phyloP scores from a whole-genome alignment of 1,140 invertebrate genomes.

The Eupeodes corollae region DNA sequence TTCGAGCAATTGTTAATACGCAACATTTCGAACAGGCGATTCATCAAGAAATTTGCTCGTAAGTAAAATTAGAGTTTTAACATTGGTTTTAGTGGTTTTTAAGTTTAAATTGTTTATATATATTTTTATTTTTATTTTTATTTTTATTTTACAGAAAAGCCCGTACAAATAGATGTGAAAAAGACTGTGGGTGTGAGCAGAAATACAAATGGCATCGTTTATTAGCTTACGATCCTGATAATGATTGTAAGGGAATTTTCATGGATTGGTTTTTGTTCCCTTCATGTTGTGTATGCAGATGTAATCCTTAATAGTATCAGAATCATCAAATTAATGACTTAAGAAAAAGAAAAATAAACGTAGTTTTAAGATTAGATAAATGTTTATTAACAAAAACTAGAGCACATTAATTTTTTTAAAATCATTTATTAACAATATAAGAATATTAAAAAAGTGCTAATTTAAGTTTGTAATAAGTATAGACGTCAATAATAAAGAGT shows the following conservation, averaged over 20 bases:
- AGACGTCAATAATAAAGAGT: too few species aligned
- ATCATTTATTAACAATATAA: too few species aligned
- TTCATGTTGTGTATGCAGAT: conserved; percentile 83
- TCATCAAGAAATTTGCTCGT: conserved; percentile 89
- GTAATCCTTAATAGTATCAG: conserved; percentile 42
- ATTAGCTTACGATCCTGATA: conserved; percentile 82
- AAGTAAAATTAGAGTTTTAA: conserved; percentile 33
- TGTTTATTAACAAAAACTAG: too few species aligned
- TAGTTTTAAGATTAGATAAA: too few species aligned
- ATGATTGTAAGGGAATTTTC: conserved; percentile 88
- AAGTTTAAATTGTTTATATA: not conserved
- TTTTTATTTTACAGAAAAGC: conserved; percentile 51
- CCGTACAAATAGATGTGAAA: conserved; percentile 63
- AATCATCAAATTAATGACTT: too few species aligned
- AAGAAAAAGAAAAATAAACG: too few species aligned
- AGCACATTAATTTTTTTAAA: too few species aligned
- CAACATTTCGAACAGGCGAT: conserved; percentile 91
- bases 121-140: conserved; percentile 1
- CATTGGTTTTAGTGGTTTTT: not conserved
- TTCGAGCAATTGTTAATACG: conserved; percentile 83
- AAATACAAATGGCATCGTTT: conserved; percentile 87
- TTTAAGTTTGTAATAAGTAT: too few species aligned
- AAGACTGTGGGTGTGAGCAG: conserved; percentile 80
- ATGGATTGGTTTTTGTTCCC: conserved; percentile 94
- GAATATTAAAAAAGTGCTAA: too few species aligned